Conservation (phyloP, 2,113 vertebrate species). For the Nothoprocta pentlandii region DNA sequence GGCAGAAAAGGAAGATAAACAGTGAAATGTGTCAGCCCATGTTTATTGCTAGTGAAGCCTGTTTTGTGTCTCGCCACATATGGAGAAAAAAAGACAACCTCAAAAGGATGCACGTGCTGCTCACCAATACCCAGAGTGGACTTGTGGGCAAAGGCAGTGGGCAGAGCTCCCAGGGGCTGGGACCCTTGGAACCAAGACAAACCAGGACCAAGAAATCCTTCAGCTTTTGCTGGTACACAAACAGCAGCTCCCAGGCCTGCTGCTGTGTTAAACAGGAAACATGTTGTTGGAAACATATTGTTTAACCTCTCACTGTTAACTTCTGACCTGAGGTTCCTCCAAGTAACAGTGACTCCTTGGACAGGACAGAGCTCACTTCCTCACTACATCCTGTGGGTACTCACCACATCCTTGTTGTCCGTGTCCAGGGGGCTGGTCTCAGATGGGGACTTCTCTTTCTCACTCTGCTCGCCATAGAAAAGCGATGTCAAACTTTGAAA, state of each 20-base stretch:
- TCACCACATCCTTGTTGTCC: constrained; percentile 91
- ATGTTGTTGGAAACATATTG: background rate
- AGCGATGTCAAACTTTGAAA: constrained; percentile 89
- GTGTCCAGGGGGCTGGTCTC: constrained; percentile 90
- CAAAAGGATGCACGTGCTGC: background rate
- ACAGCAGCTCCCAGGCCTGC: background rate
- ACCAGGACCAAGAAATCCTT: background rate
- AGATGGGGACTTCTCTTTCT: constrained; percentile 94
- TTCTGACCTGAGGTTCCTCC: background rate
- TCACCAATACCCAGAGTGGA: background rate
- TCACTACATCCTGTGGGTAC: background rate
- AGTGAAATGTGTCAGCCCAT: rapidly evolving
- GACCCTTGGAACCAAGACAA: background rate
- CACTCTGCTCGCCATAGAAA: constrained; percentile 95
- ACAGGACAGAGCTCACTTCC: rapidly evolving
- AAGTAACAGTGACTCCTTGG: background rate
- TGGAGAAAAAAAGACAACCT: background rate
- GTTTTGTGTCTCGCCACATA: background rate
- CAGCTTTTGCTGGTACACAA: background rate
- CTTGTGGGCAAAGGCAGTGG: background rate
- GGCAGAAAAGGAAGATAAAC: background rate
- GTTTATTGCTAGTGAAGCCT: background rate
- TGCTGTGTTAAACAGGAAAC: background rate
- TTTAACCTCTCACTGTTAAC: background rate
- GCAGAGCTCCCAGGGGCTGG: background rate